Evolutionary conservation across 2,888 invertebrate genomes (phyloP).

Genomic region (Muschampia plurimacula): DNA sequence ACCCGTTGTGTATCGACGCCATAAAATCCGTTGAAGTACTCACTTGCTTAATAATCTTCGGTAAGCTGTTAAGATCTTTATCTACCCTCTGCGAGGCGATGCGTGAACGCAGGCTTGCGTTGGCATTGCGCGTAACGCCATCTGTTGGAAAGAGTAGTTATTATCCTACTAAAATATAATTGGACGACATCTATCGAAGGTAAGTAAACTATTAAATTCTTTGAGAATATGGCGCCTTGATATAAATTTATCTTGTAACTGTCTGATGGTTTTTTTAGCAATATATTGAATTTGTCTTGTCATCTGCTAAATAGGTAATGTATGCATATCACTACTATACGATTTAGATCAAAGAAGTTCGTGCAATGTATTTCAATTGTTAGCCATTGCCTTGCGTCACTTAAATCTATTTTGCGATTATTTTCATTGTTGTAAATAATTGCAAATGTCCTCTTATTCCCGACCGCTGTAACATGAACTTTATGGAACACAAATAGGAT

Average conservation of each 20-base stretch:
- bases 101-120: slow-evolving; percentile 60
- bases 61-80: slow-evolving; percentile 66
- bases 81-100: slow-evolving; percentile 70
- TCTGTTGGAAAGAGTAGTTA: slow-evolving; percentile 36
- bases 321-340: too few relatives aligned
- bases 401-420: slow-evolving; percentile 34
- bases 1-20: slow-evolving; percentile 25
- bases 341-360: neutral
- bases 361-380: neutral
- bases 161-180: neutral
- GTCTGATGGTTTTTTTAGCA: too few relatives aligned
- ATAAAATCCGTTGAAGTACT: slow-evolving; percentile 27
- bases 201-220: too few relatives aligned
- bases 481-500: slow-evolving; percentile 15
- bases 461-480: slow-evolving; percentile 10
- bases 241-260: too few relatives aligned
- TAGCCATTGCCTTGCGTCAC: slow-evolving; percentile 20
- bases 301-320: too few relatives aligned
- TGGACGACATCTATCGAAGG: neutral
- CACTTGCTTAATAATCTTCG: slow-evolving; percentile 46
- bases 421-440: slow-evolving; percentile 40
- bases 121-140: slow-evolving; percentile 44
- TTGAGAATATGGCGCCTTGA: too few relatives aligned
- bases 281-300: too few relatives aligned
- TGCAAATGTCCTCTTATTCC: slow-evolving; percentile 37